Percentiles rank a stretch among this genome's conserved stretches.
phyloP scores from a whole-genome alignment of 2,113 vertebrate species.

The Sander vitreus region DNA sequence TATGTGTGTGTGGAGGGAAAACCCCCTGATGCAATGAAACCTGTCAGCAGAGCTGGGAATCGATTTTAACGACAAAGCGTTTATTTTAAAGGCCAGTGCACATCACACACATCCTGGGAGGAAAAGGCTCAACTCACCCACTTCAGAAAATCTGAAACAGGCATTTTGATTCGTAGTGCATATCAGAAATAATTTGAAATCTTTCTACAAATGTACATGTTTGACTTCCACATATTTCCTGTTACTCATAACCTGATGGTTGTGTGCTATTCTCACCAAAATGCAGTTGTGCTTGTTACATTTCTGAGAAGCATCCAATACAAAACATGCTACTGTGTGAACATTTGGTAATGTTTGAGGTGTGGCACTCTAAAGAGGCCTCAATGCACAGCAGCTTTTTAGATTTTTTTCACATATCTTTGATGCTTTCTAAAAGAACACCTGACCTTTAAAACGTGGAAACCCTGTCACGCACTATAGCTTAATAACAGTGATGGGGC shows the following conservation, averaged over 20 bases:
- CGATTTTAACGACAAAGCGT: constrained; percentile 48
- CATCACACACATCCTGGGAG: constrained; percentile 5
- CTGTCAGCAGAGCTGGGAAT: constrained; percentile 64
- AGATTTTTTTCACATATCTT: not conserved
- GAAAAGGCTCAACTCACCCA: not conserved
- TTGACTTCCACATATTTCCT: not conserved
- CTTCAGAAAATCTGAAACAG: not conserved
- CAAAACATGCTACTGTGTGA: not conserved
- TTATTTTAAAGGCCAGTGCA: constrained; percentile 20
- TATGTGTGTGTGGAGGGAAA: constrained; percentile 29
- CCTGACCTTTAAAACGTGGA: not conserved
- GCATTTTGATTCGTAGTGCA: not conserved
- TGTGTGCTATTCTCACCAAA: not conserved
- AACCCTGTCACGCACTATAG: not conserved
- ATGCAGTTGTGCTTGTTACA: not conserved
- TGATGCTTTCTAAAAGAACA: not conserved
- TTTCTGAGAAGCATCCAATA: not conserved
- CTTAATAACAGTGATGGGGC: not conserved
- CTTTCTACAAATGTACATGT: not conserved
- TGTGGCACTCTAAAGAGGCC: not conserved
- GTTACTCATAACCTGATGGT: not conserved
- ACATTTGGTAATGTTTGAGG: not conserved
- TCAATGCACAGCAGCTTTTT: not conserved
- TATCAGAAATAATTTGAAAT: not conserved
- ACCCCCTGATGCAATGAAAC: constrained; percentile 51